These are phyloP conservation scores for Arctia plantaginis DNA, from an alignment of 2,888 invertebrate genomes.

Conservation along the genomic window DNA sequence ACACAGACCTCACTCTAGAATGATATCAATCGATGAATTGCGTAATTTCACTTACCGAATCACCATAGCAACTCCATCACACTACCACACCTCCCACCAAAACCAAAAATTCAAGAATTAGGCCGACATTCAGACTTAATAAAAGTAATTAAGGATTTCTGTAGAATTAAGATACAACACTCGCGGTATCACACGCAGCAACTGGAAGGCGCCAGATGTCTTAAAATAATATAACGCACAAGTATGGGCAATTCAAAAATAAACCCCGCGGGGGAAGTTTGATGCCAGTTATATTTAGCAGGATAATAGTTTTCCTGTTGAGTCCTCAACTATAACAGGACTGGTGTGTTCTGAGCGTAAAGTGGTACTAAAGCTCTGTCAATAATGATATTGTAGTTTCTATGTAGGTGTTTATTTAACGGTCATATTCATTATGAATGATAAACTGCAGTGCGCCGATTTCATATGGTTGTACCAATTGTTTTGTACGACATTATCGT, in stretches of 20 bases:
- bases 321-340: slow-evolving; percentile 38
- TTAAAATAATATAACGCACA: slow-evolving; percentile 75
- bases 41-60: slow-evolving; percentile 61
- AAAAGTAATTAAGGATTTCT: slow-evolving; percentile 49
- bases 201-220: slow-evolving; percentile 72
- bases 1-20: slow-evolving; percentile 43
- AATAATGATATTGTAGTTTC: slow-evolving; percentile 41
- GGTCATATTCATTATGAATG: slow-evolving; percentile 40
- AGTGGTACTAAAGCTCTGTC: slow-evolving; percentile 39
- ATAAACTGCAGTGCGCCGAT: slow-evolving; percentile 9
- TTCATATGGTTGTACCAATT: slow-evolving; percentile 7
- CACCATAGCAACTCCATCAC: slow-evolving; percentile 71
- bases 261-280: slow-evolving; percentile 80
- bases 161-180: slow-evolving; percentile 51
- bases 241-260: slow-evolving; percentile 73
- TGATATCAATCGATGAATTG: slow-evolving; percentile 57
- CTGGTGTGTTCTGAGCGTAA: slow-evolving; percentile 37
- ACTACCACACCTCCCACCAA: slow-evolving; percentile 64
- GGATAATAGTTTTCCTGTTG: slow-evolving; percentile 66
- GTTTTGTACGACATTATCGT: neutral
- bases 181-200: slow-evolving; percentile 57
- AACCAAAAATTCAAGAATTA: slow-evolving; percentile 65
- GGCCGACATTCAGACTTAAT: slow-evolving; percentile 74
- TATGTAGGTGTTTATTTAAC: slow-evolving; percentile 52
- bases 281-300: slow-evolving; percentile 74